Conservation (phyloP, 1,140 invertebrate species). For the Drosophila melanica region DNA sequence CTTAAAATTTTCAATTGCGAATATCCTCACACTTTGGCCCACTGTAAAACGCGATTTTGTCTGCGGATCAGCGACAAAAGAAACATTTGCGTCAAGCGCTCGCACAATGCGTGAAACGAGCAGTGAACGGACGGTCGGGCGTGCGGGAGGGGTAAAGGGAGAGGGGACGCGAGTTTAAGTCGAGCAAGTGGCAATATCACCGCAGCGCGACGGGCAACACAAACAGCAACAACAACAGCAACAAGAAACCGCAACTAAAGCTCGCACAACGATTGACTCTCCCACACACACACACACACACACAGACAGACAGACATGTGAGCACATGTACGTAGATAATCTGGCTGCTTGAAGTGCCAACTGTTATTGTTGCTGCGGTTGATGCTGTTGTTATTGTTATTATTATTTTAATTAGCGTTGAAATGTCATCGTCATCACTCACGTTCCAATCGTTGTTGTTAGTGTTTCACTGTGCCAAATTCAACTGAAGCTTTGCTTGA, state of each 20-base stretch:
- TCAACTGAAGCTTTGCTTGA: constrained; percentile 10
- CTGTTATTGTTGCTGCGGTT: constrained; percentile 55
- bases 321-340: constrained; percentile 48
- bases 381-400: constrained; percentile 67
- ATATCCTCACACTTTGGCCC: background rate
- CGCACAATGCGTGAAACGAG: constrained; percentile 19
- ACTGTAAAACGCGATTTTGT: constrained; percentile 33
- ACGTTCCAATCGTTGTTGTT: constrained; percentile 2
- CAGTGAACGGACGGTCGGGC: background rate
- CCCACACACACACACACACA: background rate
- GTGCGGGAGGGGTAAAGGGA: constrained; percentile 4
- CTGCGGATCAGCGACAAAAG: constrained; percentile 45
- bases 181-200: constrained; percentile 75
- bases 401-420: constrained; percentile 79
- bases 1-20: background rate
- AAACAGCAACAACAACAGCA: constrained; percentile 21
- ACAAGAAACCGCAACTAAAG: constrained; percentile 29
- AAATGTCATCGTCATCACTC: constrained; percentile 68
- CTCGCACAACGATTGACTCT: constrained; percentile 42
- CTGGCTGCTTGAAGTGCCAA: constrained; percentile 69
- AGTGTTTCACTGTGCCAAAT: constrained; percentile 35
- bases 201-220: constrained; percentile 19
- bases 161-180: constrained; percentile 24
- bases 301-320: background rate
- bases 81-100: constrained; percentile 30